Evolutionary conservation across 2,797 vertebrate species (phyloP).

Genomic region (Spinus olivaceus): DNA sequence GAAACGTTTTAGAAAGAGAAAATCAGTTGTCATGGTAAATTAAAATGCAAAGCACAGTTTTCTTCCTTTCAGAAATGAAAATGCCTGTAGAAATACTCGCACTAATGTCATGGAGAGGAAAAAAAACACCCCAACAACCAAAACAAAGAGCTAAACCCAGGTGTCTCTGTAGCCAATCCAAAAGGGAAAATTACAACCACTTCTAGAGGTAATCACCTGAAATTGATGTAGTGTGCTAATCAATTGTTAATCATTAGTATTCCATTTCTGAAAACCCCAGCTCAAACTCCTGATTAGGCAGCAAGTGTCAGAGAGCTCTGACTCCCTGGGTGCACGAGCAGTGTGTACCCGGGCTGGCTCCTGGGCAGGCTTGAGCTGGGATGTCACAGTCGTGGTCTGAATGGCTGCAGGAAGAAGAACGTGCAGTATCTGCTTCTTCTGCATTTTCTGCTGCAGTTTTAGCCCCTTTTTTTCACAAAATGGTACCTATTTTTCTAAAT

Average conservation of each 20-base stretch:
- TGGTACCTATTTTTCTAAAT: background rate
- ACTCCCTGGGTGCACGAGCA: fast-evolving
- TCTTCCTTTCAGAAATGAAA: background rate
- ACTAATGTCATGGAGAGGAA: background rate
- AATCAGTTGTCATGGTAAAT: conserved; percentile 22
- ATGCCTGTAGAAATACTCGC: background rate
- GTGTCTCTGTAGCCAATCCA: background rate
- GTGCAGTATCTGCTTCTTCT: background rate
- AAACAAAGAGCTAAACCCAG: background rate
- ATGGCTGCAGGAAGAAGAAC: fast-evolving
- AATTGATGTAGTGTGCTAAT: conserved; percentile 14
- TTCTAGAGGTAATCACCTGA: conserved; percentile 15
- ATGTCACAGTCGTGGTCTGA: background rate
- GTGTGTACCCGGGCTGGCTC: fast-evolving
- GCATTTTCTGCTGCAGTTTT: background rate
- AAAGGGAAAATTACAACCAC: conserved; percentile 25
- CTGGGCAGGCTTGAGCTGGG: background rate
- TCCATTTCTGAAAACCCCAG: background rate
- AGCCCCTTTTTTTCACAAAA: background rate
- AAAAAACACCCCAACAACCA: background rate
- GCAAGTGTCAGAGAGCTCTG: background rate
- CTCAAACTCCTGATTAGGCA: background rate
- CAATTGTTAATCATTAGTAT: conserved; percentile 25
- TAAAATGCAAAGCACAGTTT: conserved; percentile 43
- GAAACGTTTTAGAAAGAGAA: background rate